These are phyloP conservation scores for Tachysurus fulvidraco DNA, from an alignment of 2,113 vertebrate species.

Conservation along the genomic window DNA sequence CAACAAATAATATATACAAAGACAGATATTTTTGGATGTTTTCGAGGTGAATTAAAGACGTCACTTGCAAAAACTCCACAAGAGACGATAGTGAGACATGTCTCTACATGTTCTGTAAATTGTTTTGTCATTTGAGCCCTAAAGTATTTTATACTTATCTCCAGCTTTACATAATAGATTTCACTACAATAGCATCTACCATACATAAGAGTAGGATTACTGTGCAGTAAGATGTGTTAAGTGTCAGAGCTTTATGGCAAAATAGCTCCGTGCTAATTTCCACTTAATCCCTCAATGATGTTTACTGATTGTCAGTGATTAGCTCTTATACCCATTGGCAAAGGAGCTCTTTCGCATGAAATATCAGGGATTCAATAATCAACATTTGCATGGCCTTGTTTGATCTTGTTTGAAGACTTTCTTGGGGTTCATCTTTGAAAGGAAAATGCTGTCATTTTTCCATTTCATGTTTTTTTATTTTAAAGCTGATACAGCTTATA, in stretches of 20 bases:
- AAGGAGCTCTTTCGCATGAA: conserved; percentile 60
- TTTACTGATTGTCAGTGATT: conserved; percentile 51
- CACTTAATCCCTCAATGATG: conserved; percentile 7
- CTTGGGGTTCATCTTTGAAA: not conserved
- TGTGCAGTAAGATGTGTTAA: conserved; percentile 16
- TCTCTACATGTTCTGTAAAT: conserved; percentile 36
- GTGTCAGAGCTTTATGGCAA: not conserved
- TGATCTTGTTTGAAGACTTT: not conserved
- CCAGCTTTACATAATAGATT: not conserved
- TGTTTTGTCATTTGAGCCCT: conserved; percentile 12
- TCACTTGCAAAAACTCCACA: conserved; percentile 26
- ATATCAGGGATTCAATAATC: conserved; percentile 53
- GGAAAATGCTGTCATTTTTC: not conserved
- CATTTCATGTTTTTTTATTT: not conserved
- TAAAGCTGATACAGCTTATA: not conserved
- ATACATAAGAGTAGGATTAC: not conserved
- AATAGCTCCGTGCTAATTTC: not conserved
- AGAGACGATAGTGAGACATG: conserved; percentile 46
- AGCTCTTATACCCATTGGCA: conserved; percentile 22
- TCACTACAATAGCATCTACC: not conserved
- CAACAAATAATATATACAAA: conserved; percentile 3
- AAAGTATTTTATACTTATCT: conserved; percentile 8
- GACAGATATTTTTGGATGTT: conserved; percentile 34
- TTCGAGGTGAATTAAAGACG: conserved; percentile 53
- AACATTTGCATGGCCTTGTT: not conserved